Percentiles rank a stretch among this genome's conserved stretches.
These are phyloP conservation scores for Scolanthus callimorphus DNA, from an alignment of 92 coral and sea anemone species.

Conservation along the genomic window DNA sequence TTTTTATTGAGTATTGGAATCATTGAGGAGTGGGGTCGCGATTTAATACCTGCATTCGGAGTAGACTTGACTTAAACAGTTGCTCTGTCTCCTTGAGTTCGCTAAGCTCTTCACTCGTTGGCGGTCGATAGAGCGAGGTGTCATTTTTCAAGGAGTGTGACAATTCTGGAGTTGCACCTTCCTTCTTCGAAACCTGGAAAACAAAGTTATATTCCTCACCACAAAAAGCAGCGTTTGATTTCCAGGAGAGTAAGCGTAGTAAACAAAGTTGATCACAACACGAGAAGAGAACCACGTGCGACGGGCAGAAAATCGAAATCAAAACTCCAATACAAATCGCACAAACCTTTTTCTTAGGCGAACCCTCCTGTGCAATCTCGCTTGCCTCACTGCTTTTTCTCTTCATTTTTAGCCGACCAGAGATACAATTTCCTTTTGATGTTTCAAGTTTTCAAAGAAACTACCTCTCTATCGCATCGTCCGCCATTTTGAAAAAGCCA, in stretches of 20 bases:
- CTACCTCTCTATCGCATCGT: background rate
- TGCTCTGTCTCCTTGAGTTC: slow-evolving; percentile 92
- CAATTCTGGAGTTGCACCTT: too few species aligned
- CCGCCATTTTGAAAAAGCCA: slow-evolving; percentile 38
- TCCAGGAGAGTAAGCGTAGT: too few species aligned
- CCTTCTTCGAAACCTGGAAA: too few species aligned
- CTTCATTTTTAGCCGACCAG: slow-evolving; percentile 3
- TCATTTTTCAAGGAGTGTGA: too few species aligned
- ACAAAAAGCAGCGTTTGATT: too few species aligned
- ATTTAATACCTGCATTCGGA: slow-evolving; percentile 94
- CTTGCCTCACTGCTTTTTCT: background rate
- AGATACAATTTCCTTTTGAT: background rate
- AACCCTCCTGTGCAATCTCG: slow-evolving; percentile 1
- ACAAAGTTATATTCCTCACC: too few species aligned
- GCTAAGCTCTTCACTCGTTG: slow-evolving; percentile 87
- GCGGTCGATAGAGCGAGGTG: slow-evolving; percentile 77
- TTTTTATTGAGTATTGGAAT: too few species aligned
- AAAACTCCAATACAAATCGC: too few species aligned
- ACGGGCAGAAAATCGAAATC: too few species aligned
- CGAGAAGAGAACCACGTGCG: too few species aligned
- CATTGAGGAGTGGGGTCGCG: background rate
- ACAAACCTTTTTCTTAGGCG: slow-evolving; percentile 20
- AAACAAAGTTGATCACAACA: too few species aligned
- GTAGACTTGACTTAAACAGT: slow-evolving; percentile 87
- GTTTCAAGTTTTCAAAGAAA: background rate